phyloP scores from a whole-genome alignment of 2,797 vertebrate species.

The Apogon talboti region DNA sequence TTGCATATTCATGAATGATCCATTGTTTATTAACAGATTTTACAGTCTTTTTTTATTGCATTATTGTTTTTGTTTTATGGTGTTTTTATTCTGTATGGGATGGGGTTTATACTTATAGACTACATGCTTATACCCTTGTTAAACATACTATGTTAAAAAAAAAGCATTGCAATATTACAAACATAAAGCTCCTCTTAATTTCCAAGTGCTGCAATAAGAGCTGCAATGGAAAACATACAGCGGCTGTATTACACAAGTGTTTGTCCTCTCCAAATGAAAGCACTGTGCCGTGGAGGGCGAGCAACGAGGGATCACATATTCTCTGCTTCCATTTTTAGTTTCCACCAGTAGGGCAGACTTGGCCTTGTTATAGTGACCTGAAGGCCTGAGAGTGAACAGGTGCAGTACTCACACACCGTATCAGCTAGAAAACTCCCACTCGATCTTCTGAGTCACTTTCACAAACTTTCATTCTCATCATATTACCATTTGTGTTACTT shows the following conservation, averaged over 20 bases:
- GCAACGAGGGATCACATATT: slow-evolving; percentile 60
- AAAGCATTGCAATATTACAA: too few species aligned
- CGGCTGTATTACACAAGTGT: slow-evolving; percentile 12
- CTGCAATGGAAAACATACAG: not conserved
- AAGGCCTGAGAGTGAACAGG: slow-evolving; percentile 47
- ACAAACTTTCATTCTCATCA: not conserved
- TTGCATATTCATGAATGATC: too few species aligned
- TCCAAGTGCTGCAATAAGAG: not conserved
- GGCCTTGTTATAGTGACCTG: slow-evolving; percentile 47
- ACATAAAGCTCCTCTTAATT: too few species aligned
- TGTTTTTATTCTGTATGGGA: too few species aligned
- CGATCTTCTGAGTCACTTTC: not conserved
- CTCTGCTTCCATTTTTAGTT: slow-evolving; percentile 77
- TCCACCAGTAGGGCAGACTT: slow-evolving; percentile 35
- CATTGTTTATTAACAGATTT: too few species aligned
- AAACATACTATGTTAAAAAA: too few species aligned
- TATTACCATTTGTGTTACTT: not conserved
- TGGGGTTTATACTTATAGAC: too few species aligned
- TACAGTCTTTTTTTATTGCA: too few species aligned
- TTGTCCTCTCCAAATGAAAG: slow-evolving; percentile 25
- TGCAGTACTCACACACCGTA: slow-evolving; percentile 38
- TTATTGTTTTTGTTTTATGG: too few species aligned
- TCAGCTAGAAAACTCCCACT: not conserved
- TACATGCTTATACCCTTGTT: too few species aligned
- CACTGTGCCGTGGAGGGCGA: slow-evolving; percentile 3